Evolutionary conservation across 2,113 vertebrate species (phyloP).

Genomic region (Corynorhinus townsendii): DNA sequence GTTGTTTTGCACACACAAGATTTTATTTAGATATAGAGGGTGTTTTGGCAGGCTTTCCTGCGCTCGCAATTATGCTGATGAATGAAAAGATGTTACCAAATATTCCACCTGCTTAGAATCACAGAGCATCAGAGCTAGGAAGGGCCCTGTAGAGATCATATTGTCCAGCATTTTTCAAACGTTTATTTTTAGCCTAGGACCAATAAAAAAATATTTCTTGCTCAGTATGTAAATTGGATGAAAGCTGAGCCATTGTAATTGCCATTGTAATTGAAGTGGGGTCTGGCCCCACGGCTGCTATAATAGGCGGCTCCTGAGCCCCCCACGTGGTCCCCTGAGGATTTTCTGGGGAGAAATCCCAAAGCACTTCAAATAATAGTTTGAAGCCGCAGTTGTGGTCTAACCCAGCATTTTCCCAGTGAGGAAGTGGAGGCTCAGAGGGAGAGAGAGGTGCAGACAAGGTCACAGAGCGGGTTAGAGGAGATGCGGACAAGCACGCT

Average conservation of each 20-base stretch:
- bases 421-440: neutral
- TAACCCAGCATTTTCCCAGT: neutral
- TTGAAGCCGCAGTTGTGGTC: neutral
- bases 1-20: conserved; percentile 45
- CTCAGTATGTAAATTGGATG: conserved; percentile 4
- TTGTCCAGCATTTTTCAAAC: conserved; percentile 51
- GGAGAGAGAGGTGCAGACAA: neutral
- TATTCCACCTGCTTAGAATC: conserved; percentile 58
- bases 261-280: neutral
- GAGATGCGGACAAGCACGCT: neutral
- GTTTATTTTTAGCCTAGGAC: conserved; percentile 54
- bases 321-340: neutral
- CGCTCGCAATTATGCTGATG: conserved; percentile 62
- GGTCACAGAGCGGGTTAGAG: neutral
- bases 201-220: conserved; percentile 14
- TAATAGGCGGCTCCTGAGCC: neutral
- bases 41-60: conserved; percentile 55
- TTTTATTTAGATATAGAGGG: conserved; percentile 70
- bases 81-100: conserved; percentile 66
- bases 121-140: conserved; percentile 31
- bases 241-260: conserved; percentile 6
- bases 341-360: neutral
- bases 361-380: neutral
- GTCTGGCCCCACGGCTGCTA: neutral
- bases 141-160: conserved; percentile 26